These are phyloP conservation scores for Neosilurus mollespiculum DNA, from an alignment of 2,797 vertebrate species.

Conservation along the genomic window DNA sequence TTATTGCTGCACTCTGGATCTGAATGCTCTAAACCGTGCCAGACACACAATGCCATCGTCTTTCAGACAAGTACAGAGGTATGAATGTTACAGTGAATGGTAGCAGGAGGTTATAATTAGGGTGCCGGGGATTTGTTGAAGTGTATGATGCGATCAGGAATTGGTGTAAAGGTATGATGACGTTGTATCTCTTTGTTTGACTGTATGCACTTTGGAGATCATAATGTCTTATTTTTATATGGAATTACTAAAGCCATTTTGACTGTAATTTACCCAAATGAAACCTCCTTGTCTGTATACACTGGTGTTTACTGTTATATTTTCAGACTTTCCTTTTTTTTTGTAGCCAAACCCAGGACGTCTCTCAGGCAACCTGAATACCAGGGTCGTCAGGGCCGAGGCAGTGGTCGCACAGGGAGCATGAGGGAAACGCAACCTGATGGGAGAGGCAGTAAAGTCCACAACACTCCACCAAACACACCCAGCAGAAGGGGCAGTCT, in stretches of 20 bases:
- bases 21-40: slow-evolving; percentile 28
- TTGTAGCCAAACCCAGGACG: slow-evolving; percentile 78
- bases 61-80: slow-evolving; percentile 23
- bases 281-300: neutral
- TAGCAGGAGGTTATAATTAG: slow-evolving; percentile 16
- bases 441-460: slow-evolving; percentile 51
- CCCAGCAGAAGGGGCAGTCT: slow-evolving; percentile 65
- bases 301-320: neutral
- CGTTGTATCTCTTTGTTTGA: neutral
- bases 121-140: slow-evolving; percentile 4
- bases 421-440: slow-evolving; percentile 62
- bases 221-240: slow-evolving; percentile 7
- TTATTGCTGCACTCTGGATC: slow-evolving; percentile 28
- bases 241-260: neutral
- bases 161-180: slow-evolving; percentile 6
- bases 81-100: slow-evolving; percentile 28
- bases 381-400: slow-evolving; percentile 57
- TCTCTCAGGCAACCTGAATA: slow-evolving; percentile 76
- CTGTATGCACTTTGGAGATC: neutral
- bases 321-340: slow-evolving; percentile 3
- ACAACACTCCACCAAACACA: slow-evolving; percentile 47
- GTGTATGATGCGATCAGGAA: neutral
- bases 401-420: slow-evolving; percentile 56
- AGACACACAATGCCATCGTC: slow-evolving; percentile 31
- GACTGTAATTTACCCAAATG: neutral